Percentiles rank a stretch among this genome's conserved stretches.
Evolutionary conservation across 2,113 vertebrate species (phyloP).

Genomic region (Lophius piscatorius): DNA sequence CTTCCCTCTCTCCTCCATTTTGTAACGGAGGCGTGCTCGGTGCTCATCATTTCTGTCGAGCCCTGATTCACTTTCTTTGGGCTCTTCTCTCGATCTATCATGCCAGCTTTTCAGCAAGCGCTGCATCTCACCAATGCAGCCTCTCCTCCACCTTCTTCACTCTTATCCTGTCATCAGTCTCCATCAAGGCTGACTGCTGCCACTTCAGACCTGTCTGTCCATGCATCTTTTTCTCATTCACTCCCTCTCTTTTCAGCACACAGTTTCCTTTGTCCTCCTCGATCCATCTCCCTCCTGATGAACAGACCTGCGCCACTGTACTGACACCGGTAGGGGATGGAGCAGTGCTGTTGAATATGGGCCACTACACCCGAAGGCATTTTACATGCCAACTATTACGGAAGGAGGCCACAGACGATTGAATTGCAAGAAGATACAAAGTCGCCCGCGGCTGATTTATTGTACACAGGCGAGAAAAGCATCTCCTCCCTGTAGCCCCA

Average conservation of each 20-base stretch:
- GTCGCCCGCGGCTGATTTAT: constrained; percentile 33
- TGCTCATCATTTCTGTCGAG: constrained; percentile 59
- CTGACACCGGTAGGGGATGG: constrained; percentile 25
- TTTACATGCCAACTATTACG: constrained; percentile 38
- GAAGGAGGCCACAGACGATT: constrained; percentile 12
- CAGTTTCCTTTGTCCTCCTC: constrained; percentile 38
- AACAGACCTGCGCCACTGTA: constrained; percentile 31
- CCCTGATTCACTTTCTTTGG: constrained; percentile 62
- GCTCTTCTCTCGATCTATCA: constrained; percentile 59
- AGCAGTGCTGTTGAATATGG: constrained; percentile 2
- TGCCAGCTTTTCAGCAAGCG: constrained; percentile 39
- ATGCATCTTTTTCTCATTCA: constrained; percentile 70
- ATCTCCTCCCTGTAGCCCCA: constrained; percentile 4
- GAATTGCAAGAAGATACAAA: constrained; percentile 38
- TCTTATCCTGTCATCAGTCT: constrained; percentile 73
- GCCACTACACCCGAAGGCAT: constrained; percentile 13
- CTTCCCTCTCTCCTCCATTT: constrained; percentile 40
- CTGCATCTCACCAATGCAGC: constrained; percentile 24
- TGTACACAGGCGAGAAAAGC: constrained; percentile 6
- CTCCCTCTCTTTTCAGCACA: constrained; percentile 36
- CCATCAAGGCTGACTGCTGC: constrained; percentile 74
- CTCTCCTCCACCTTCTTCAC: constrained; percentile 58
- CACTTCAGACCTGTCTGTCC: constrained; percentile 72
- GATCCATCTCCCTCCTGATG: constrained; percentile 51
- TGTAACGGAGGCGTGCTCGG: constrained; percentile 34